Conservation (phyloP, 2,113 vertebrate species). For the Channa argus region DNA sequence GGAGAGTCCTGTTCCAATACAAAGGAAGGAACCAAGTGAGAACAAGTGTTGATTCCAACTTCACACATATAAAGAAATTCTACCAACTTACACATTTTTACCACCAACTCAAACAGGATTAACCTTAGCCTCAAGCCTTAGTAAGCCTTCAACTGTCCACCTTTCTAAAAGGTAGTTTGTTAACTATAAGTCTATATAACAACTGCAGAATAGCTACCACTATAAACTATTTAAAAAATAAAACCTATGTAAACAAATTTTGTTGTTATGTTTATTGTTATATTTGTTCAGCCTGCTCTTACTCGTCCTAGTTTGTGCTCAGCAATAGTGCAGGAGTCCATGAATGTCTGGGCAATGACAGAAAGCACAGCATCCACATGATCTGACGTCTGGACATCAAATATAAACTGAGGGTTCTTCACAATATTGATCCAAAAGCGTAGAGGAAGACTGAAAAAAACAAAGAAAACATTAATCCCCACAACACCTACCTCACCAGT, state of each 20-base stretch:
- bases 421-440: slow-evolving; percentile 99
- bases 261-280: too few relatives aligned
- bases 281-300: not conserved
- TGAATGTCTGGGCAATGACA: slow-evolving; percentile 98
- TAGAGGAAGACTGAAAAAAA: slow-evolving; percentile 88
- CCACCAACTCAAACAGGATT: too few relatives aligned
- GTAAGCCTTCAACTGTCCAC: too few relatives aligned
- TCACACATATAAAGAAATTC: too few relatives aligned
- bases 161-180: too few relatives aligned
- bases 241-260: too few relatives aligned
- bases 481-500: not conserved
- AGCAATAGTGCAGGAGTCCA: slow-evolving; percentile 97
- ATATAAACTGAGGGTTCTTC: slow-evolving; percentile 98
- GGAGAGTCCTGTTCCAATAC: slow-evolving; percentile 79
- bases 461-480: not conserved
- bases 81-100: too few relatives aligned
- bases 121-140: too few relatives aligned
- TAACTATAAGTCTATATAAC: too few relatives aligned
- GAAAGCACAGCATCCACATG: slow-evolving; percentile 95
- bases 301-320: slow-evolving; percentile 98
- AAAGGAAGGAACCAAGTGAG: not conserved
- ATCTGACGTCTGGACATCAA: slow-evolving; percentile 95
- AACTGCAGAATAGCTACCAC: too few relatives aligned
- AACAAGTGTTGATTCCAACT: not conserved
- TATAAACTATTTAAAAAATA: too few relatives aligned